Conservation (phyloP, 2,797 vertebrate genomes). For the Anisognathus igniventris region DNA sequence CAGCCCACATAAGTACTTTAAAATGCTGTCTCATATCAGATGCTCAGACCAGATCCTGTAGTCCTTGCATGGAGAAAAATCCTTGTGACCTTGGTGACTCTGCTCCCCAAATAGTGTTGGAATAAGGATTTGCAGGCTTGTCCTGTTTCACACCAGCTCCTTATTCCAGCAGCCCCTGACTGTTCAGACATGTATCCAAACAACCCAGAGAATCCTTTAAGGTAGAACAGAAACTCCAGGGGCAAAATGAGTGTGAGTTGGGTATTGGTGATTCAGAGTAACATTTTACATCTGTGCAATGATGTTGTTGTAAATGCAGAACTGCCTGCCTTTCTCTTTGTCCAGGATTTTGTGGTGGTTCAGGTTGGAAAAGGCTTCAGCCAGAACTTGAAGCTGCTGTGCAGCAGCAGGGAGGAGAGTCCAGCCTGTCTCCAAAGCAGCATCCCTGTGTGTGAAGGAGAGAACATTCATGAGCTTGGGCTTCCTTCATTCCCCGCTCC, state of each 20-base stretch:
- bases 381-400: not conserved
- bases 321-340: not conserved
- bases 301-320: not conserved
- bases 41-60: not conserved
- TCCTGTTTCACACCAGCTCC: not conserved
- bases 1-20: slow-evolving; percentile 31
- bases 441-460: not conserved
- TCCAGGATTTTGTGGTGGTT: rapidly evolving
- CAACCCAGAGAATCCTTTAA: not conserved
- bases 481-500: rapidly evolving
- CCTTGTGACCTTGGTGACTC: not conserved
- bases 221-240: not conserved
- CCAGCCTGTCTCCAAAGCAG: not conserved
- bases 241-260: not conserved
- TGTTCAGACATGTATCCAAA: not conserved
- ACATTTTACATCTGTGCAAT: not conserved
- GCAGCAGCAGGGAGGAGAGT: not conserved
- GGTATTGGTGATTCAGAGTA: not conserved
- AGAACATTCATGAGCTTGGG: not conserved
- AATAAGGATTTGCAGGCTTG: not conserved
- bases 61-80: not conserved
- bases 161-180: not conserved
- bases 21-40: slow-evolving; percentile 19
- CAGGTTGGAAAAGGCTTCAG: not conserved
- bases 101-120: not conserved